Percentiles rank a stretch among this genome's conserved stretches.
These are phyloP conservation scores for Ammodytes dubius DNA, from an alignment of 2,113 vertebrate genomes.

Conservation along the genomic window DNA sequence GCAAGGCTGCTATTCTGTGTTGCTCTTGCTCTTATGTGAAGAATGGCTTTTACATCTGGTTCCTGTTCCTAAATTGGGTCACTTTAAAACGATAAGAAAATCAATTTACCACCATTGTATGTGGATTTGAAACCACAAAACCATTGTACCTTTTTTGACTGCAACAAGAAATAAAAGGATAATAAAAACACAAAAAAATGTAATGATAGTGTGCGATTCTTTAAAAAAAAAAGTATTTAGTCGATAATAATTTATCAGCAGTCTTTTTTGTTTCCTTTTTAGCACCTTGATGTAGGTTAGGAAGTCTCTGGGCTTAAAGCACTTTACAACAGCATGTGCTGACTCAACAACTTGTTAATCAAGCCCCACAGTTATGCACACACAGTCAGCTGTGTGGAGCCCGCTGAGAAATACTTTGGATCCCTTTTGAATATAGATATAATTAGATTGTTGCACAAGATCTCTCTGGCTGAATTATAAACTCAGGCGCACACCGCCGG, in stretches of 20 bases:
- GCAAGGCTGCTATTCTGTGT: background rate
- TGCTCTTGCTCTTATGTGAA: conserved; percentile 2
- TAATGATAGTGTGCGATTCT: background rate
- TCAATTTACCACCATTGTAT: background rate
- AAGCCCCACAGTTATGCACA: conserved; percentile 77
- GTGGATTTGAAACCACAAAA: background rate
- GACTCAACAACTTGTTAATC: conserved; percentile 84
- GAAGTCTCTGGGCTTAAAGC: conserved; percentile 67
- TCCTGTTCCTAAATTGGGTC: background rate
- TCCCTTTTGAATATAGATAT: conserved; percentile 81
- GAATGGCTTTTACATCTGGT: background rate
- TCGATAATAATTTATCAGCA: conserved; percentile 34
- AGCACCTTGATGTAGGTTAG: conserved; percentile 61
- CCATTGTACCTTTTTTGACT: background rate
- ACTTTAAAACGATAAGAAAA: background rate
- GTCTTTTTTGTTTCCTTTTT: conserved; percentile 47
- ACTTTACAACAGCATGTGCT: conserved; percentile 73
- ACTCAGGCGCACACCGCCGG: conserved; percentile 55
- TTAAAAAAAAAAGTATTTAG: background rate
- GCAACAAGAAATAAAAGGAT: background rate
- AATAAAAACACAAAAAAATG: background rate
- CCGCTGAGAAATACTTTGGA: conserved; percentile 76
- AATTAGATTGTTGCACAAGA: conserved; percentile 83
- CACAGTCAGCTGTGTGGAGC: conserved; percentile 76
- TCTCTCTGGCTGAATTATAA: conserved; percentile 73